These are phyloP conservation scores for Scarus forsteni DNA, from an alignment of 2,797 vertebrate genomes.

Conservation along the genomic window DNA sequence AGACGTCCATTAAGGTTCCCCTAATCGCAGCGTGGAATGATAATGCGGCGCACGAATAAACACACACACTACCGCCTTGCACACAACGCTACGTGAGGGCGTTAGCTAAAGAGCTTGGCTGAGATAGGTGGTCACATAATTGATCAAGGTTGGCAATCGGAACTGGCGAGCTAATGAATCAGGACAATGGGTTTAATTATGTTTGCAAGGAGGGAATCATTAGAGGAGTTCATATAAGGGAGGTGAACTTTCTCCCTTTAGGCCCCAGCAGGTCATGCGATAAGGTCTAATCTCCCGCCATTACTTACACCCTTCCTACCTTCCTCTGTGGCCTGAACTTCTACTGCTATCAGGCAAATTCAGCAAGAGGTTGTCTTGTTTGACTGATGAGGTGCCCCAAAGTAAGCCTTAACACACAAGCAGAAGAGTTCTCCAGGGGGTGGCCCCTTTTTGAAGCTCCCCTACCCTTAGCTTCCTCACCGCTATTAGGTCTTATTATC, in stretches of 20 bases:
- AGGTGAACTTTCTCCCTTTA: slow-evolving; percentile 65
- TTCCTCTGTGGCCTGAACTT: slow-evolving; percentile 54
- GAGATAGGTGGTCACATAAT: slow-evolving; percentile 76
- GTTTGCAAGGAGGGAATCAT: slow-evolving; percentile 72
- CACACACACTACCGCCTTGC: slow-evolving; percentile 16
- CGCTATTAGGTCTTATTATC: slow-evolving; percentile 42
- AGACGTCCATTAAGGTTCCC: slow-evolving; percentile 72
- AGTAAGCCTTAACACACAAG: slow-evolving; percentile 37
- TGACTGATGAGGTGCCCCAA: slow-evolving; percentile 64
- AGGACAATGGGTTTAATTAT: slow-evolving; percentile 85
- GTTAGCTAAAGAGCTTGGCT: slow-evolving; percentile 67
- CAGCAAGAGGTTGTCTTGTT: slow-evolving; percentile 44
- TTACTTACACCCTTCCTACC: slow-evolving; percentile 57
- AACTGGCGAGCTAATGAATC: slow-evolving; percentile 78
- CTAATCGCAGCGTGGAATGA: slow-evolving; percentile 72
- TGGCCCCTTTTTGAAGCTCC: slow-evolving; percentile 44
- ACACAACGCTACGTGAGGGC: slow-evolving; percentile 63
- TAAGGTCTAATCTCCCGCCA: slow-evolving; percentile 69
- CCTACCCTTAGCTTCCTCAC: slow-evolving; percentile 15
- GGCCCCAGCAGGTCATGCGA: slow-evolving; percentile 59
- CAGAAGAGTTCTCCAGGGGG: slow-evolving; percentile 30
- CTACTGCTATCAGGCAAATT: slow-evolving; percentile 62
- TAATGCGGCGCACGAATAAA: slow-evolving; percentile 55
- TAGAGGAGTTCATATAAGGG: slow-evolving; percentile 72
- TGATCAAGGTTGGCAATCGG: slow-evolving; percentile 81